Percentiles rank a stretch among this genome's conserved stretches.
These are phyloP conservation scores for Misgurnus mizolepis DNA, from an alignment of 2,113 vertebrate genomes.

Conservation along the genomic window DNA sequence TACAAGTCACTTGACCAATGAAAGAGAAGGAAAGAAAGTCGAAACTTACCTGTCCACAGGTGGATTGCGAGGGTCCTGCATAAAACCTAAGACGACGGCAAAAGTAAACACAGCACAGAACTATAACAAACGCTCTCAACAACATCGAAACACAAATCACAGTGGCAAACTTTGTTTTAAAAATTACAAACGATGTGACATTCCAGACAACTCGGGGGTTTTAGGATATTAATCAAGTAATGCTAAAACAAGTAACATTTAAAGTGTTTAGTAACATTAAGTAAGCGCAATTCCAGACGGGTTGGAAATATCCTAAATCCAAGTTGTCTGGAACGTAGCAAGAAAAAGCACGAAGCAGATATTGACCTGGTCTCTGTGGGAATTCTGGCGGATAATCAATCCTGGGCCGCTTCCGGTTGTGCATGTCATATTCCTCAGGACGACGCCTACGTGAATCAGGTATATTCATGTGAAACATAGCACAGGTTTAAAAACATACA, in stretches of 20 bases:
- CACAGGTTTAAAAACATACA: constrained; percentile 29
- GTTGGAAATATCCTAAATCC: too few species aligned
- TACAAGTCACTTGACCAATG: constrained; percentile 54
- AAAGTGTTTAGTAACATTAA: too few species aligned
- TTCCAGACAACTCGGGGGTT: too few species aligned
- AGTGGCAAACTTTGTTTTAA: too few species aligned
- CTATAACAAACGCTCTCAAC: neutral
- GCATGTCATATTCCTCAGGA: constrained; percentile 97
- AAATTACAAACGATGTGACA: too few species aligned
- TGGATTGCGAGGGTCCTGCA: constrained; percentile 94
- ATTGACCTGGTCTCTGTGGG: constrained; percentile 97
- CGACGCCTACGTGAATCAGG: constrained; percentile 98
- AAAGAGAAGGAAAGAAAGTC: neutral
- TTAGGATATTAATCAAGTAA: too few species aligned
- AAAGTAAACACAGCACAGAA: neutral
- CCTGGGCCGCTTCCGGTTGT: constrained; percentile 97
- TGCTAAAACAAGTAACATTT: too few species aligned
- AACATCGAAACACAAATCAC: too few species aligned
- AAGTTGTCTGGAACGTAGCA: too few species aligned
- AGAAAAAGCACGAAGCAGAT: constrained; percentile 55
- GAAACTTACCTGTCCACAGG: constrained; percentile 91
- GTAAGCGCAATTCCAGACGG: too few species aligned
- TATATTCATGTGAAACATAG: constrained; percentile 68
- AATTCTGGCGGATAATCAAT: constrained; percentile 95
- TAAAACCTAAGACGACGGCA: constrained; percentile 88